These are phyloP conservation scores for Cryptotermes secundus DNA, from an alignment of 1,140 invertebrate genomes.

Conservation along the genomic window DNA sequence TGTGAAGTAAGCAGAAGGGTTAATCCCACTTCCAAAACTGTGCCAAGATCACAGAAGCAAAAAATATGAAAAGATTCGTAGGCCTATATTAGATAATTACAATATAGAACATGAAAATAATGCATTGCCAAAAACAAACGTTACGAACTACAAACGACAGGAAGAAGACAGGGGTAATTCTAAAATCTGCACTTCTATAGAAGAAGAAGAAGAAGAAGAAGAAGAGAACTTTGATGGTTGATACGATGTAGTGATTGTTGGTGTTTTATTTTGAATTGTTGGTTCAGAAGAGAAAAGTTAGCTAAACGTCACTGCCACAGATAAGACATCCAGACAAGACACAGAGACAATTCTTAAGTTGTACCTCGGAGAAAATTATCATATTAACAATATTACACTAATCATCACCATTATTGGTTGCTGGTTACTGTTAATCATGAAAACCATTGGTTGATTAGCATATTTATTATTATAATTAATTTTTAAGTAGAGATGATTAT, in stretches of 20 bases:
- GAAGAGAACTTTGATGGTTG: not conserved
- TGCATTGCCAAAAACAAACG: constrained; percentile 20
- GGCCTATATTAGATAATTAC: constrained; percentile 36
- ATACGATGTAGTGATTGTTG: constrained; percentile 21
- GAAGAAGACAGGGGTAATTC: not conserved
- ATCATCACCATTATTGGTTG: not conserved
- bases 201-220: too few relatives aligned
- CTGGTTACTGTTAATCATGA: not conserved
- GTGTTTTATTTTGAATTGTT: constrained; percentile 17
- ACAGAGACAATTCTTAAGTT: not conserved
- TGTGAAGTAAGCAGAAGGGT: constrained; percentile 28
- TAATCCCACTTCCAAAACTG: constrained; percentile 18
- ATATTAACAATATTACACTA: not conserved
- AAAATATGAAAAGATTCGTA: constrained; percentile 29
- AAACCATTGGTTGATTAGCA: not conserved
- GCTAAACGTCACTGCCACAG: constrained; percentile 35
- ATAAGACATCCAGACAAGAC: constrained; percentile 5
- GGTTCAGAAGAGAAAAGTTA: not conserved
- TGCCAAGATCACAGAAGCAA: constrained; percentile 22
- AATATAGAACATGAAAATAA: constrained; percentile 28
- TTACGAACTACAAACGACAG: constrained; percentile 22
- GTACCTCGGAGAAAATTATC: too few relatives aligned
- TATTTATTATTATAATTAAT: not conserved
- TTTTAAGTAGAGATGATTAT: not conserved
- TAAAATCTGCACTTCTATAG: constrained; percentile 7